These are phyloP conservation scores for Lepidocyrtoides sp. DNA, from an alignment of 2,888 invertebrate genomes.

Conservation along the genomic window DNA sequence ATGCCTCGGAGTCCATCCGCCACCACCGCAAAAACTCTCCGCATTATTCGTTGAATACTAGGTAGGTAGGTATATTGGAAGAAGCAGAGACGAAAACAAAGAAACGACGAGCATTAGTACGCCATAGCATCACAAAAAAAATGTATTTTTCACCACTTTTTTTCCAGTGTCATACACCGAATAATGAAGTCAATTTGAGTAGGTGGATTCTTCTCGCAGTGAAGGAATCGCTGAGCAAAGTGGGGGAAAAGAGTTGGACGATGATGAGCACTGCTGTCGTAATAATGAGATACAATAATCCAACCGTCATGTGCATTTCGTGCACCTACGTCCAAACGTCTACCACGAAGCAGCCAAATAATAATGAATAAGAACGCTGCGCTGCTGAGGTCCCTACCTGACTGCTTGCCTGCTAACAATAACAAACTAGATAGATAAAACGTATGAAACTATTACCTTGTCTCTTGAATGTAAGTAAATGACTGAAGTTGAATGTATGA, in stretches of 20 bases:
- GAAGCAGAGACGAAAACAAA: constrained; percentile 4
- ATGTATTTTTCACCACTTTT: constrained; percentile 46
- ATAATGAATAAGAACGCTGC: constrained; percentile 48
- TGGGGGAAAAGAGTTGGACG: constrained; percentile 31
- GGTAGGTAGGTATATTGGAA: too few relatives aligned
- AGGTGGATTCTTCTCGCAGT: constrained; percentile 35
- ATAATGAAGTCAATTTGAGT: constrained; percentile 51
- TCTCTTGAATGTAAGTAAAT: constrained; percentile 80
- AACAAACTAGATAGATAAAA: constrained; percentile 72
- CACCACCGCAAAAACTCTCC: not conserved
- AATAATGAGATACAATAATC: constrained; percentile 69
- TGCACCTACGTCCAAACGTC: constrained; percentile 70
- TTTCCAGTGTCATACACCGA: constrained; percentile 58
- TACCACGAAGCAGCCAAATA: constrained; percentile 34
- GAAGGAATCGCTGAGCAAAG: constrained; percentile 42
- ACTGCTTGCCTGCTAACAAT: constrained; percentile 73
- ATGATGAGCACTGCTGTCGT: constrained; percentile 66
- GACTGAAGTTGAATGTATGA: constrained; percentile 81
- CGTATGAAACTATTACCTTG: constrained; percentile 74
- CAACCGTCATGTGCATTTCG: constrained; percentile 77
- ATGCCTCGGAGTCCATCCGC: not conserved
- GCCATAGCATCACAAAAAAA: constrained; percentile 16
- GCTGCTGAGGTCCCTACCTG: constrained; percentile 40
- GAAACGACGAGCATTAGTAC: not conserved
- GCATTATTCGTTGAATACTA: not conserved